phyloP scores from a whole-genome alignment of 1,140 invertebrate species.

The Parasteatoda tepidariorum region DNA sequence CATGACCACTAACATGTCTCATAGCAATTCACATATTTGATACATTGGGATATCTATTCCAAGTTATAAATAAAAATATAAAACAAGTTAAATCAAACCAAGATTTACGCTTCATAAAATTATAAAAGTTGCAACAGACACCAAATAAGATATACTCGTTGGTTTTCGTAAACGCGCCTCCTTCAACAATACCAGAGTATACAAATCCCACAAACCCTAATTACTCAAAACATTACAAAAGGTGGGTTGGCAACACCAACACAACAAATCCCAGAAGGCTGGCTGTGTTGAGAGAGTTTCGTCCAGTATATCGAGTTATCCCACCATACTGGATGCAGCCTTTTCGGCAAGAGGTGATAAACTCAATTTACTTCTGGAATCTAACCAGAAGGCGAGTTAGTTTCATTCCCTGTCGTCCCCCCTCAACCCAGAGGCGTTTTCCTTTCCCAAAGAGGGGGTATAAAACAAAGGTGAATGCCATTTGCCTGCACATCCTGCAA shows the following conservation, averaged over 20 bases:
- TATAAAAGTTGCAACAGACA: no score
- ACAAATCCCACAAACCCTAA: no score
- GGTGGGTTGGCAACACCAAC: neutral
- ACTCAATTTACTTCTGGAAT: slow-evolving; percentile 8
- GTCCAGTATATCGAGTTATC: slow-evolving; percentile 1
- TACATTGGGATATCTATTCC: no score
- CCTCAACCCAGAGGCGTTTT: neutral
- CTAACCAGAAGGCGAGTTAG: neutral
- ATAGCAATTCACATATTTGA: no score
- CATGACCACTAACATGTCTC: no score
- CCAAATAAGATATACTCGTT: no score
- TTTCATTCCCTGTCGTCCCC: neutral
- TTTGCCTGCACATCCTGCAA: neutral
- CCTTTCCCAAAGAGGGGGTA: neutral
- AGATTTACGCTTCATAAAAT: no score
- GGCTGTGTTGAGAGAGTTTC: neutral
- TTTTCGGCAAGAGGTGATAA: neutral
- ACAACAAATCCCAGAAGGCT: neutral
- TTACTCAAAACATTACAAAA: no score
- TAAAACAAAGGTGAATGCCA: slow-evolving; percentile 6
- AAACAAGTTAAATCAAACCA: no score
- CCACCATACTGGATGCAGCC: neutral
- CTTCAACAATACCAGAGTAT: no score
- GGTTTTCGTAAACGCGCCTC: no score
- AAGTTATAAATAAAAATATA: no score